A percentile compares a stretch with the other conserved stretches of the same genome.
phyloP scores from a whole-genome alignment of 2,797 vertebrate species.

The Gymnothorax javanicus region DNA sequence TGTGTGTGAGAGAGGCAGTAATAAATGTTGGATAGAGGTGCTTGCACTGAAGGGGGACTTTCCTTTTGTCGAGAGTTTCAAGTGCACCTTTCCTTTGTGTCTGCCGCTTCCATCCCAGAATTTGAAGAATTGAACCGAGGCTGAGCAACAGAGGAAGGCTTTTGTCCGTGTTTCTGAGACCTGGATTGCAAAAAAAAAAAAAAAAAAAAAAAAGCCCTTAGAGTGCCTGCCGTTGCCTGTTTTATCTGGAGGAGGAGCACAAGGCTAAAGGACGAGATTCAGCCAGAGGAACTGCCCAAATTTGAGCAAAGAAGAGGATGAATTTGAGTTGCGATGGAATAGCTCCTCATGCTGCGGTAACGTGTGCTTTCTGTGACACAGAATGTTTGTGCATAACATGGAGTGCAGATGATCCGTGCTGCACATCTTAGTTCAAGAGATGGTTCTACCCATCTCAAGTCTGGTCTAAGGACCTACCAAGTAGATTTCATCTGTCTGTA shows the following conservation, averaged over 20 bases:
- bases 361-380: neutral
- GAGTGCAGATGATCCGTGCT: neutral
- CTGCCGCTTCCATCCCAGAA: conserved; percentile 50
- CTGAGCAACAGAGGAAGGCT: conserved; percentile 42
- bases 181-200: conserved; percentile 44
- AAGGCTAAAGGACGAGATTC: neutral
- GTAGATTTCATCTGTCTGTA: neutral
- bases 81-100: conserved; percentile 57
- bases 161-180: conserved; percentile 52
- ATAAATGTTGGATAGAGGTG: conserved; percentile 57
- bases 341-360: neutral
- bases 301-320: neutral
- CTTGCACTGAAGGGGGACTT: conserved; percentile 57
- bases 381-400: neutral
- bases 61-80: conserved; percentile 63
- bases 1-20: conserved; percentile 45
- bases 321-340: neutral
- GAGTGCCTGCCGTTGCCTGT: conserved; percentile 51
- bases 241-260: conserved; percentile 63
- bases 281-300: neutral
- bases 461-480: neutral
- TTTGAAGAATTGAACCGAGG: conserved; percentile 54
- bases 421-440: neutral
- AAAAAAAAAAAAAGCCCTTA: conserved; percentile 50
- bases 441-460: neutral